Conservation (phyloP, 1,140 invertebrate genomes). For the Proctacanthus coquilletti region DNA sequence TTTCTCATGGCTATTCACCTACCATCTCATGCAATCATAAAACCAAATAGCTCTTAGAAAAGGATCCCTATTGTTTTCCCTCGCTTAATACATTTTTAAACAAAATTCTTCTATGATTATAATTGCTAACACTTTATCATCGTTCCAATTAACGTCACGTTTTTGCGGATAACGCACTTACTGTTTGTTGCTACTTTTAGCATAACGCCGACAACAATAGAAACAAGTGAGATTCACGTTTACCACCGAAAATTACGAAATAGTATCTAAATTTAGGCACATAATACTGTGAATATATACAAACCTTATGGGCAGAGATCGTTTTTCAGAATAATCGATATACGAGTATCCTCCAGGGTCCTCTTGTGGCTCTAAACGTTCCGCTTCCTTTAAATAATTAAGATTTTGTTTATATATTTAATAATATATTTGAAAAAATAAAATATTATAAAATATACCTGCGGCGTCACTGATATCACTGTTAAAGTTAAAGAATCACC, state of each 20-base stretch:
- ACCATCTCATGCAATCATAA: too few species aligned
- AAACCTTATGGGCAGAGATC: slow-evolving; percentile 76
- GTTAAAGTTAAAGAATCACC: slow-evolving; percentile 91
- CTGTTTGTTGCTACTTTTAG: too few species aligned
- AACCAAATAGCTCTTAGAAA: too few species aligned
- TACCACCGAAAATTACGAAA: background rate
- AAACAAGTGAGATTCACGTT: background rate
- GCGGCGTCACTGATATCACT: slow-evolving; percentile 87
- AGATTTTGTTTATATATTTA: background rate
- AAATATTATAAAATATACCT: slow-evolving; percentile 39
- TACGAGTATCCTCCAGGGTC: slow-evolving; percentile 76
- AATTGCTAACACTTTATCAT: too few species aligned
- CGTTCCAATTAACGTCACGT: too few species aligned
- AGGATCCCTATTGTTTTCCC: too few species aligned
- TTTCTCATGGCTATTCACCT: too few species aligned
- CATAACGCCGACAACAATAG: too few species aligned
- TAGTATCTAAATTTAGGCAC: background rate
- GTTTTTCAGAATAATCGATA: slow-evolving; percentile 95
- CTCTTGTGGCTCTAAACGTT: slow-evolving; percentile 72
- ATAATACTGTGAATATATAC: slow-evolving; percentile 3
- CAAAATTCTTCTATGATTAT: too few species aligned
- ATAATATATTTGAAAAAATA: background rate
- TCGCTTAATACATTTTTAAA: too few species aligned
- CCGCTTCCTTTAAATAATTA: slow-evolving; percentile 49
- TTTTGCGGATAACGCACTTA: too few species aligned